Percentiles rank a stretch among this genome's conserved stretches.
phyloP scores from a whole-genome alignment of 1,140 invertebrate genomes.

The Popillia japonica region DNA sequence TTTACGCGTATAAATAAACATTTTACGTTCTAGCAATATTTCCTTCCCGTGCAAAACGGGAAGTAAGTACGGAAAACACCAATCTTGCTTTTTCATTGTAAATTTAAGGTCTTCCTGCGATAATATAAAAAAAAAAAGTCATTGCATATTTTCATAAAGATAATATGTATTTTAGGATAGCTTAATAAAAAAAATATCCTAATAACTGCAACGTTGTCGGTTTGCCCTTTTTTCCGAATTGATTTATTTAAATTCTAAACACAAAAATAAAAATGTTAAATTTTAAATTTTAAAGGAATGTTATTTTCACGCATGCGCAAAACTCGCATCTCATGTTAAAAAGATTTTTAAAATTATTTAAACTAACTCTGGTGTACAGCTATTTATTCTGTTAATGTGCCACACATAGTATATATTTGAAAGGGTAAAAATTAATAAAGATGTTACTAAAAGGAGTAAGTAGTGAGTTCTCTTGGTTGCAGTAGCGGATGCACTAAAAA shows the following conservation, averaged over 20 bases:
- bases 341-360: background rate
- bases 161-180: slow-evolving; percentile 49
- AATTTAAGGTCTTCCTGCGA: slow-evolving; percentile 46
- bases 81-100: slow-evolving; percentile 39
- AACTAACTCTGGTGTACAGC: background rate
- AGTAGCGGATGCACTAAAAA: slow-evolving; percentile 51
- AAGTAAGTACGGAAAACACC: slow-evolving; percentile 43
- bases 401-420: slow-evolving; percentile 16
- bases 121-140: slow-evolving; percentile 39
- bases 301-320: too few species aligned
- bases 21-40: slow-evolving; percentile 24
- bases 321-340: too few species aligned
- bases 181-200: slow-evolving; percentile 48
- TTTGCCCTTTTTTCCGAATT: slow-evolving; percentile 44
- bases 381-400: slow-evolving; percentile 9
- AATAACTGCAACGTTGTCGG: slow-evolving; percentile 52
- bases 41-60: background rate
- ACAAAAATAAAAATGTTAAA: background rate
- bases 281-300: too few species aligned
- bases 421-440: background rate
- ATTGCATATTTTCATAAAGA: slow-evolving; percentile 50
- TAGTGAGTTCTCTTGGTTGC: slow-evolving; percentile 50
- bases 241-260: background rate
- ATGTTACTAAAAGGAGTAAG: slow-evolving; percentile 27
- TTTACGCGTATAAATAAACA: background rate